A percentile compares a stretch with the other conserved stretches of the same genome.
These are phyloP conservation scores for Phymatocera aterrima DNA, from an alignment of 2,888 invertebrate species.

Conservation along the genomic window DNA sequence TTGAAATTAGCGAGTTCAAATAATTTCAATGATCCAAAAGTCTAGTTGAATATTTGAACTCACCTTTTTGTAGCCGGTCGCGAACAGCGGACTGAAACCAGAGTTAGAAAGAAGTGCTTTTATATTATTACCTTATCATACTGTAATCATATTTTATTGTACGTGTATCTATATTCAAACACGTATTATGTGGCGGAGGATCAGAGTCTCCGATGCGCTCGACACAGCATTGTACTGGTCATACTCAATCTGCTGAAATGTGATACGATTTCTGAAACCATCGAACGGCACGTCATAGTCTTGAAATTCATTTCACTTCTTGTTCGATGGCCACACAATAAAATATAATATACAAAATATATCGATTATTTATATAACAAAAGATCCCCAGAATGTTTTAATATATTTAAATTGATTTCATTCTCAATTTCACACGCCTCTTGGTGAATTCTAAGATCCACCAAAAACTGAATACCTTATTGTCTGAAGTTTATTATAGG, in stretches of 20 bases:
- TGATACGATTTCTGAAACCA: background rate
- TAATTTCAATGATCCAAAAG: background rate
- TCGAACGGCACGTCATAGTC: background rate
- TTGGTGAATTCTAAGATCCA: no score
- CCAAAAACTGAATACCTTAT: no score
- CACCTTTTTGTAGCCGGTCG: background rate
- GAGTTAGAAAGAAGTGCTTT: background rate
- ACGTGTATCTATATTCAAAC: background rate
- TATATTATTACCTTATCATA: constrained; percentile 28
- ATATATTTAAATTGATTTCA: no score
- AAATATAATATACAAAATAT: background rate
- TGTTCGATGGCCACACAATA: background rate
- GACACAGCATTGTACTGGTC: background rate
- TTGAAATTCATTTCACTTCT: background rate
- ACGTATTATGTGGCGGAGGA: background rate
- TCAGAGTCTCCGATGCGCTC: background rate
- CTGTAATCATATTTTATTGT: background rate
- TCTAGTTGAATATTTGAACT: background rate
- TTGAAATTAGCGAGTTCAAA: background rate
- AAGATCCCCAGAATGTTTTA: no score
- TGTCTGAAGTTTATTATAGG: no score
- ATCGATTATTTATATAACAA: no score
- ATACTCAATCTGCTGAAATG: background rate
- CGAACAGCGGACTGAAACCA: background rate
- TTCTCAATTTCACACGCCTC: no score